A percentile compares a stretch with the other conserved stretches of the same genome.
Evolutionary conservation across 2,888 invertebrate genomes (phyloP).

Genomic region (Blastobasis adustella): DNA sequence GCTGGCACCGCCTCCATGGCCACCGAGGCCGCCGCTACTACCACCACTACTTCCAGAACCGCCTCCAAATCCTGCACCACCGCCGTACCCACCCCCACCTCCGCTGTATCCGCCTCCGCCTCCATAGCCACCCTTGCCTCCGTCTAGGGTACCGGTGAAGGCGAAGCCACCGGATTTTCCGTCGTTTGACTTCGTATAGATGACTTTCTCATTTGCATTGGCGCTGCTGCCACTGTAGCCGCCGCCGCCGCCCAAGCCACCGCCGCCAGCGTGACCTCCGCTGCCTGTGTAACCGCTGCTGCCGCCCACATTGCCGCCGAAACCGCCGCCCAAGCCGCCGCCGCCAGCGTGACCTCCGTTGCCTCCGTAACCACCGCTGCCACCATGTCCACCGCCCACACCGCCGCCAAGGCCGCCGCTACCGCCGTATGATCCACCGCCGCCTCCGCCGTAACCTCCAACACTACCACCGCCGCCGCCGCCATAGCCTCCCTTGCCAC

Average conservation of each 20-base stretch:
- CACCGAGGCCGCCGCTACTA: neutral
- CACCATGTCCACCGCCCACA: constrained; percentile 2
- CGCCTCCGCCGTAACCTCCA: constrained; percentile 30
- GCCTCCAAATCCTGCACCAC: neutral
- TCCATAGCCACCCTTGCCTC: constrained; percentile 9
- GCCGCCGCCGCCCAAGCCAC: constrained; percentile 2
- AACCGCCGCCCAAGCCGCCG: neutral
- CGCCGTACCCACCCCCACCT: neutral
- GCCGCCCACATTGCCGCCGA: constrained; percentile 10
- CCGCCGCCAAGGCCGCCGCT: constrained; percentile 9
- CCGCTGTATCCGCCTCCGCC: neutral
- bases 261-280: neutral
- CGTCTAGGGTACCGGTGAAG: constrained; percentile 45
- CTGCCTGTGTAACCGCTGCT: constrained; percentile 2
- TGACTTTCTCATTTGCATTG: constrained; percentile 31
- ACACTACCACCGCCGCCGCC: constrained; percentile 49
- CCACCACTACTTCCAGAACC: neutral
- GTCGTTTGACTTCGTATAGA: constrained; percentile 51
- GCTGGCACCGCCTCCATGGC: neutral
- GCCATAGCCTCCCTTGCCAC: constrained; percentile 55
- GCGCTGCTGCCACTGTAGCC: neutral
- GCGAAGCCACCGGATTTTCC: constrained; percentile 63
- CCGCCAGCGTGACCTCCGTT: constrained; percentile 12
- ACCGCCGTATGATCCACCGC: constrained; percentile 11
- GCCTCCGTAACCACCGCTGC: constrained; percentile 1